Conservation (phyloP, 1,140 invertebrate species). For the Mylabris phalerata region DNA sequence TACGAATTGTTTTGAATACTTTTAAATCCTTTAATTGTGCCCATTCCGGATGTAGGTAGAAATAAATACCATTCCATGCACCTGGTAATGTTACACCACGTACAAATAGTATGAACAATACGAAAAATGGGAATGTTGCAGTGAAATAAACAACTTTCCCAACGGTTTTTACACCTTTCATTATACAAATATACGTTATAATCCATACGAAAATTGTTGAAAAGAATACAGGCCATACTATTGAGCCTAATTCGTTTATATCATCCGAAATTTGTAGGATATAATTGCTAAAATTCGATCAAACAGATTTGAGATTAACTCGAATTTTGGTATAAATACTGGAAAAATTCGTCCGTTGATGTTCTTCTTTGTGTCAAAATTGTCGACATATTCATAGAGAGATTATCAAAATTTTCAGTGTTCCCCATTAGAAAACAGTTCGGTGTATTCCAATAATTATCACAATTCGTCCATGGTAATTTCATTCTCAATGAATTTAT, state of each 20-base stretch:
- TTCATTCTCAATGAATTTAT: constrained; percentile 59
- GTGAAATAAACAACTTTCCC: constrained; percentile 79
- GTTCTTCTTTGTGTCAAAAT: constrained; percentile 43
- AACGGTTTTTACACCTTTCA: constrained; percentile 71
- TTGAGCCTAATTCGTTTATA: constrained; percentile 59
- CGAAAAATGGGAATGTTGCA: constrained; percentile 77
- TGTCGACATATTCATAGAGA: background rate
- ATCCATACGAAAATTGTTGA: constrained; percentile 68
- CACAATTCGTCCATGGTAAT: constrained; percentile 81
- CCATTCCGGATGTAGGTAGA: constrained; percentile 82
- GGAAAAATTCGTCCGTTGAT: constrained; percentile 79
- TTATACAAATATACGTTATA: constrained; percentile 70
- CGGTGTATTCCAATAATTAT: constrained; percentile 82
- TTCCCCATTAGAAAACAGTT: constrained; percentile 50
- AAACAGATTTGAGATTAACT: background rate
- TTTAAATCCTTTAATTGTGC: constrained; percentile 57
- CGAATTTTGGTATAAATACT: constrained; percentile 51
- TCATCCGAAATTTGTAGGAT: constrained; percentile 60
- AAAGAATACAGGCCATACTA: constrained; percentile 66
- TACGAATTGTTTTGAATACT: constrained; percentile 35
- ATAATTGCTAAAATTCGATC: constrained; percentile 49
- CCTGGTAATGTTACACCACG: constrained; percentile 72
- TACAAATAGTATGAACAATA: constrained; percentile 65
- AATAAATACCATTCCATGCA: constrained; percentile 66
- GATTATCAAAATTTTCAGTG: background rate